Base-by-base conservation (phyloP, 2,113 vertebrate genomes). In the Typhlomys cinereus region DNA sequence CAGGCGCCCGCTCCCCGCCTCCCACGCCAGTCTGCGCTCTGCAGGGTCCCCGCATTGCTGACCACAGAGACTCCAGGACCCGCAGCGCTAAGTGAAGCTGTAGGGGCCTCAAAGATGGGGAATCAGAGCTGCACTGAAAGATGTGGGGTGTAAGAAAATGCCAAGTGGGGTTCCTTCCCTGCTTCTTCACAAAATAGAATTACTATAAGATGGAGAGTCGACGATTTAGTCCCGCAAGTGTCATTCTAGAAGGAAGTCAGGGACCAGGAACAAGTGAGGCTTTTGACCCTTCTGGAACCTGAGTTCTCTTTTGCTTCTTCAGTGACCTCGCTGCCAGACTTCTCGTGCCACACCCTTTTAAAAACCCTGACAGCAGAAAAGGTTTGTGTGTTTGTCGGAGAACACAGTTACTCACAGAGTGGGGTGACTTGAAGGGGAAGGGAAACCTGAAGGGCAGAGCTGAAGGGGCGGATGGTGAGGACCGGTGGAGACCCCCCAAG, bases 221-320 rank as follows among this genome's bases (percentile, higher is more conserved):
- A 4, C 10, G 14, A 4, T 34, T 7, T 8, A 15, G 20, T 14
- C 39, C 41, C 57, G 18, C 73, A 95, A 78, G 36, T 11, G 2
- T 75, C 39, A 57, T 23, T 48, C 1, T 62, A 54, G 88, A 66
- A 74, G 80, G 66, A 82, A 67, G 34, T n/a, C 66, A 93, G 61
- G 41, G 48, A 50, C 34, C 76, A 89, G 62, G 69, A 83, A 70
- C 29, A 52, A 90, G 79, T 4, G 64, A 92, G 80, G 44, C 76
- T 87, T 46, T 31, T 23, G 73, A 78, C 69, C 69, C 31, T 76
- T 54, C 44, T 46, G 48, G 76, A 88, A 59, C 4, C n/a, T 94
- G 75, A 48, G 61, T 89, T 86, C 75, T 92, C 34, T 36, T 86
- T 92, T 76, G 23, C 27, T 64, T 39, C 44, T 89, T 74, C 27